Evolutionary conservation across 2,888 invertebrate species (phyloP).

Genomic region (Aleiodes testaceus): DNA sequence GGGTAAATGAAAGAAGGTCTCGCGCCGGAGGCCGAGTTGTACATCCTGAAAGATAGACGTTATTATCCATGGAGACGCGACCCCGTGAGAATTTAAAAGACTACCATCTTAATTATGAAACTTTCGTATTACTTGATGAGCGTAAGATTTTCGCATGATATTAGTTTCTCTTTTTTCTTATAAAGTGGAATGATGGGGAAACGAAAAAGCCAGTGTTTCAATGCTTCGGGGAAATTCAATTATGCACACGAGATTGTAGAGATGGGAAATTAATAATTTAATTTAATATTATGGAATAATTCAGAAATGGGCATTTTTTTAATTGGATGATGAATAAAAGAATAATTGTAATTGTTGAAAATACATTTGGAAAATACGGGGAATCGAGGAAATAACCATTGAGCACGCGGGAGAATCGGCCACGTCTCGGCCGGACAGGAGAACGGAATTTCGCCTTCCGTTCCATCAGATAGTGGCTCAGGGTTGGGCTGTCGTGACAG

Average conservation of each 20-base stretch:
- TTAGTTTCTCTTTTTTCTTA: slow-evolving; percentile 35
- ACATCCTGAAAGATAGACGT: slow-evolving; percentile 37
- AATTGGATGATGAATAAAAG: too few relatives aligned
- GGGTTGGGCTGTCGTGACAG: slow-evolving; percentile 47
- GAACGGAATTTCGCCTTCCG: slow-evolving; percentile 45
- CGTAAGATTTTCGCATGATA: slow-evolving; percentile 44
- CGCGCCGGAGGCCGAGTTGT: not conserved
- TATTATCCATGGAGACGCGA: slow-evolving; percentile 48
- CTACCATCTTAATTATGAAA: slow-evolving; percentile 51
- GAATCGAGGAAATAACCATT: too few relatives aligned
- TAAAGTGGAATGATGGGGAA: too few relatives aligned
- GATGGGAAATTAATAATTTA: too few relatives aligned
- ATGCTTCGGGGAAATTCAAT: too few relatives aligned
- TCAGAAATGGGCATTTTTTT: too few relatives aligned
- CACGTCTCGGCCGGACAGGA: not conserved
- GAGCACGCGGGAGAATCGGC: too few relatives aligned
- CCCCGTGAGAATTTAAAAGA: slow-evolving; percentile 44
- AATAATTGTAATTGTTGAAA: too few relatives aligned
- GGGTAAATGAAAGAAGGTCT: slow-evolving; percentile 11
- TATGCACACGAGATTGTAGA: too few relatives aligned
- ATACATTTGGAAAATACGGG: too few relatives aligned
- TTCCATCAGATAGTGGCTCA: slow-evolving; percentile 46
- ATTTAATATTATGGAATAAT: too few relatives aligned
- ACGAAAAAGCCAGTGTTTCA: too few relatives aligned
- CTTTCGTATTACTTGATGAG: slow-evolving; percentile 49